A percentile compares a stretch with the other conserved stretches of the same genome.
Evolutionary conservation across 2,113 vertebrate genomes (phyloP).

Genomic region (Desmodus rotundus): DNA sequence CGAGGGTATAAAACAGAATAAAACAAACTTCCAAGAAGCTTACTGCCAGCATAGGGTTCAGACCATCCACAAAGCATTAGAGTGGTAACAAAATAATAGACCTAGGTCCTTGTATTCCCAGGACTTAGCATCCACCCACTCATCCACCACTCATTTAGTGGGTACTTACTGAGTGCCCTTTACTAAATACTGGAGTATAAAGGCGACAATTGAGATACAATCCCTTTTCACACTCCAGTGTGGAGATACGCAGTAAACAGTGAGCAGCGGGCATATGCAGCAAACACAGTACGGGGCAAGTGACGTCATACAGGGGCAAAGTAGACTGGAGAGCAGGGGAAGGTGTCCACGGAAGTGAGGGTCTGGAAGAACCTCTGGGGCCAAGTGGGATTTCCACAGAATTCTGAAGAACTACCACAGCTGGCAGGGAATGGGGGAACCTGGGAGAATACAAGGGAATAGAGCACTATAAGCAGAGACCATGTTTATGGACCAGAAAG

Average conservation of each 20-base stretch:
- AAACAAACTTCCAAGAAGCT: not conserved
- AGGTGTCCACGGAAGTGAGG: not conserved
- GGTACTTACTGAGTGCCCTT: not conserved
- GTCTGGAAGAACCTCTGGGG: not conserved
- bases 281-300: not conserved
- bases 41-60: not conserved
- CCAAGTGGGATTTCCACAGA: not conserved
- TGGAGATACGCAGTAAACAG: not conserved
- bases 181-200: not conserved
- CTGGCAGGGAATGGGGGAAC: not conserved
- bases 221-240: not conserved
- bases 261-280: not conserved
- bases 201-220: not conserved
- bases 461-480: not conserved
- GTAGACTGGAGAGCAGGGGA: not conserved
- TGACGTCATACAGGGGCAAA: not conserved
- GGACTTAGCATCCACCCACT: not conserved
- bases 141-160: not conserved
- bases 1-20: not conserved
- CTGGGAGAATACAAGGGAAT: not conserved
- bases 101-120: not conserved
- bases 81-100: not conserved
- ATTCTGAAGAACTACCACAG: not conserved
- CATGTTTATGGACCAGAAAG: not conserved
- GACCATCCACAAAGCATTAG: not conserved